Conservation (phyloP, 2,113 vertebrate genomes). For the Tragelaphus imberbis region DNA sequence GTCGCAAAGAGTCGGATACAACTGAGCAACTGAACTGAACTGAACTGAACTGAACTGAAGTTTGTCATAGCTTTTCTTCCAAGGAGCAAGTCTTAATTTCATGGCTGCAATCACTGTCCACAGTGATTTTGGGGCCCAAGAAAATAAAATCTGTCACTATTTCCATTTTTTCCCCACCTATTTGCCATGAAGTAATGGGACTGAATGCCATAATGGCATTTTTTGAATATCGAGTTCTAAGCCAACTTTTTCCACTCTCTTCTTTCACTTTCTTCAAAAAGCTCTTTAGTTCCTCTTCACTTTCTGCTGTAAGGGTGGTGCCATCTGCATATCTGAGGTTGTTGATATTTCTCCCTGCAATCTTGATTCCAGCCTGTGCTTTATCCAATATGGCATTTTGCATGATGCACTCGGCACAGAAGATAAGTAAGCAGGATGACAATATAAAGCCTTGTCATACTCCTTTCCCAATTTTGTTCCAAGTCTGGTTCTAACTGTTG, state of each 20-base stretch:
- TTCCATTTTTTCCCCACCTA: neutral
- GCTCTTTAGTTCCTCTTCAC: neutral
- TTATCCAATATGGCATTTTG: neutral
- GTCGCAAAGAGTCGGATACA: accelerated
- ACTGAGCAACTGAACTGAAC: neutral
- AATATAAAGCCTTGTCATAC: neutral
- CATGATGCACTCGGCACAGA: neutral
- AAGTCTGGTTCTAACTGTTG: neutral
- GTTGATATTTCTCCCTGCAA: neutral
- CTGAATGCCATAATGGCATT: neutral
- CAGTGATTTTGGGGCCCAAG: neutral
- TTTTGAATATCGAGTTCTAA: neutral
- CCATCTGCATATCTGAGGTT: neutral
- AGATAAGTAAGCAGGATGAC: neutral
- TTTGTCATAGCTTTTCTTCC: neutral
- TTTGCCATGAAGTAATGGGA: neutral
- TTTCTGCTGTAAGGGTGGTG: neutral
- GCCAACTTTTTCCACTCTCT: neutral
- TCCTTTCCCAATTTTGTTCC: neutral
- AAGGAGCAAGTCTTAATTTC: neutral
- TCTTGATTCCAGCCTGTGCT: neutral
- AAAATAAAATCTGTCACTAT: neutral
- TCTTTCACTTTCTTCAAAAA: neutral
- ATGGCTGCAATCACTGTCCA: neutral
- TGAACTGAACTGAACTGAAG: neutral